These are phyloP conservation scores for Eira barbara DNA, from an alignment of 2,113 vertebrate species.

Conservation along the genomic window DNA sequence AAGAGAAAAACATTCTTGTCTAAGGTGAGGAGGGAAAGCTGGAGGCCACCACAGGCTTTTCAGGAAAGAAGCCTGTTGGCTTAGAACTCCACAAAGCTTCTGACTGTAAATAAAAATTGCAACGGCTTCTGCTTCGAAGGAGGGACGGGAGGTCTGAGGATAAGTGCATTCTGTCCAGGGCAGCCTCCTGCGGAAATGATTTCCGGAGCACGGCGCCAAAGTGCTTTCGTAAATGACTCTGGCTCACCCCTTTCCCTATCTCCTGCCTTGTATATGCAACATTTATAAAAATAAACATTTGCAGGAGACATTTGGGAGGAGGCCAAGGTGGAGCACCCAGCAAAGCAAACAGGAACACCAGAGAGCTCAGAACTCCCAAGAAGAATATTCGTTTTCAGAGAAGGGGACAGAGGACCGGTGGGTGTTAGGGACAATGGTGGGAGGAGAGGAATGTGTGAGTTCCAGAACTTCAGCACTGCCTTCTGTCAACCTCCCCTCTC, in stretches of 20 bases:
- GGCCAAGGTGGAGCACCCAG: conserved; percentile 45
- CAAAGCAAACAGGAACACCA: conserved; percentile 36
- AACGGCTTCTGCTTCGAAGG: conserved; percentile 81
- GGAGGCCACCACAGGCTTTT: conserved; percentile 48
- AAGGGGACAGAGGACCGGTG: background rate
- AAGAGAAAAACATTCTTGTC: background rate
- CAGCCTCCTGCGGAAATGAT: conserved; percentile 79
- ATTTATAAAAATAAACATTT: conserved; percentile 81
- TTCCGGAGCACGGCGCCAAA: conserved; percentile 79
- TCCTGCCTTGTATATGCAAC: conserved; percentile 74
- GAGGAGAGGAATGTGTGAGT: background rate
- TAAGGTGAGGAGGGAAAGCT: background rate
- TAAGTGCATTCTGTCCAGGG: conserved; percentile 81
- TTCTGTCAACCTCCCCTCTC: background rate
- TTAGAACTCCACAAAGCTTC: conserved; percentile 58
- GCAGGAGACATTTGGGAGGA: conserved; percentile 72
- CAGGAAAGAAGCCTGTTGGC: conserved; percentile 72
- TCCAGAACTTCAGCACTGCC: background rate
- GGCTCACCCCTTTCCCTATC: conserved; percentile 71
- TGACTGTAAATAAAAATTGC: conserved; percentile 81
- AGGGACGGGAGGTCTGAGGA: conserved; percentile 74
- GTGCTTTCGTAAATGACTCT: conserved; percentile 80
- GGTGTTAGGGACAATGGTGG: background rate
- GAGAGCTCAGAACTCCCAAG: conserved; percentile 23
- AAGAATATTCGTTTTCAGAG: conserved; percentile 2